Conservation (phyloP, 2,113 vertebrate genomes). For the Scalopus aquaticus region DNA sequence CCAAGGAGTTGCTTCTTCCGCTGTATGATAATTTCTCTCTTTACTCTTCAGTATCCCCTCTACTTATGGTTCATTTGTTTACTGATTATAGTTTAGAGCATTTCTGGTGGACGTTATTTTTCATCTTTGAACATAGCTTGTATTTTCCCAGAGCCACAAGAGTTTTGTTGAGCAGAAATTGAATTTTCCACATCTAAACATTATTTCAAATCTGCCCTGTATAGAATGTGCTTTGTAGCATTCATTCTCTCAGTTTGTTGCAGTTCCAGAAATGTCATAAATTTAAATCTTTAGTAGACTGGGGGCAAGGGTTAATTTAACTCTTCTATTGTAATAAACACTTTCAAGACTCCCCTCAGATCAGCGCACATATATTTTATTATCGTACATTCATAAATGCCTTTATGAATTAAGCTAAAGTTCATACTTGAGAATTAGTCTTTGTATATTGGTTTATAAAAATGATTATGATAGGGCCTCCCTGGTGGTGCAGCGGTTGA, state of each 20-base stretch:
- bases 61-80: not conserved
- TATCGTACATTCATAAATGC: slow-evolving; percentile 35
- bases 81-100: not conserved
- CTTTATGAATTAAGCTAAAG: slow-evolving; percentile 38
- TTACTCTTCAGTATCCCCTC: not conserved
- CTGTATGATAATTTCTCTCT: not conserved
- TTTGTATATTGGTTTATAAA: slow-evolving; percentile 37
- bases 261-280: slow-evolving; percentile 1
- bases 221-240: not conserved
- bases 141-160: not conserved
- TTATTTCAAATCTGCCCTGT: not conserved
- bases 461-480: slow-evolving; percentile 41
- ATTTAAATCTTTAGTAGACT: slow-evolving; percentile 41
- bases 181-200: not conserved
- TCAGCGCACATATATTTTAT: not conserved
- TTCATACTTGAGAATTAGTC: slow-evolving; percentile 47
- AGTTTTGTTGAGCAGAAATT: not conserved
- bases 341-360: not conserved
- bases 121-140: not conserved
- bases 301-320: slow-evolving; percentile 7
- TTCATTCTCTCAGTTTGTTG: not conserved
- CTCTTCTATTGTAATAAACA: not conserved
- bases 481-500: too few species aligned
- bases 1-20: not conserved
- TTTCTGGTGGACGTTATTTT: not conserved